phyloP scores from a whole-genome alignment of 2,113 vertebrate species.

The Forbesichthys papilliferus region DNA sequence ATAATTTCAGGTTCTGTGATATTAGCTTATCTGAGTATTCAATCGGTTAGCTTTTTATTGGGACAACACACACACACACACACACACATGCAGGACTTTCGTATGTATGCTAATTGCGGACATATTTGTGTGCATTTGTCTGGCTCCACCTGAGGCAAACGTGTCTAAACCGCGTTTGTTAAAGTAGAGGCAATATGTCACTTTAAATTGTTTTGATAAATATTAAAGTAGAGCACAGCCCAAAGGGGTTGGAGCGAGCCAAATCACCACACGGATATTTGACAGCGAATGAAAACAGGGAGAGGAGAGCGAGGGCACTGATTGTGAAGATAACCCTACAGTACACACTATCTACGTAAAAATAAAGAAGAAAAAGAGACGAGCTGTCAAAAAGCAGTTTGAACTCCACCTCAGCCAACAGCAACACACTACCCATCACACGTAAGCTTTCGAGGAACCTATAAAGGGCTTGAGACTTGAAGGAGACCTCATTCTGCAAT shows the following conservation, averaged over 20 bases:
- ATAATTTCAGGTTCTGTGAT: constrained; percentile 14
- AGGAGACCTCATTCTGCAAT: background rate
- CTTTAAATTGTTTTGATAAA: constrained; percentile 69
- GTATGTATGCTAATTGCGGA: constrained; percentile 27
- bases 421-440: constrained; percentile 1
- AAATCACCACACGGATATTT: constrained; percentile 7
- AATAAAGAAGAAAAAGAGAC: constrained; percentile 11
- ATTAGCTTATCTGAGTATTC: constrained; percentile 8
- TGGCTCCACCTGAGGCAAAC: constrained; percentile 36
- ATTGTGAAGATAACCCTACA: constrained; percentile 25
- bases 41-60: background rate
- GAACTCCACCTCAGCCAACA: constrained; percentile 15
- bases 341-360: constrained; percentile 44
- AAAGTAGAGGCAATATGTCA: constrained; percentile 57
- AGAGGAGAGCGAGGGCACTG: background rate
- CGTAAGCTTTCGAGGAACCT: constrained; percentile 13
- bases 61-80: background rate
- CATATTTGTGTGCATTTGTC: constrained; percentile 42
- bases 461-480: background rate
- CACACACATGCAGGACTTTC: constrained; percentile 10
- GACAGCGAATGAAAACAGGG: constrained; percentile 8
- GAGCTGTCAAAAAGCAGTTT: constrained; percentile 19
- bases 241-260: constrained; percentile 44
- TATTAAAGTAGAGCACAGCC: constrained; percentile 59
- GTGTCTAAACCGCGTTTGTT: constrained; percentile 15